Conservation (phyloP, 2,888 invertebrate species). For the Sesia apiformis region DNA sequence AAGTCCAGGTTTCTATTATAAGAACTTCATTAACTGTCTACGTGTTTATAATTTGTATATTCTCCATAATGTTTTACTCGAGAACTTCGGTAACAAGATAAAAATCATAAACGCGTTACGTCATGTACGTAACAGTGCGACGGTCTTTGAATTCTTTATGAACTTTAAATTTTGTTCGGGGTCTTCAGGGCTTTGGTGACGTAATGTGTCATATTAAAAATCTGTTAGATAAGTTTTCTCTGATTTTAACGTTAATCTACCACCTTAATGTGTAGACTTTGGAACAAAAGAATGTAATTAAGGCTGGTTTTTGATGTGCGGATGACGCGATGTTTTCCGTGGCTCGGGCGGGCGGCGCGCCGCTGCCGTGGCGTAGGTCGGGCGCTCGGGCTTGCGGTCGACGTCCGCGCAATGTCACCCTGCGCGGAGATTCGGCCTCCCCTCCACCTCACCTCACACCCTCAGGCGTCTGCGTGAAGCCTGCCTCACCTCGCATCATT, state of each 20-base stretch:
- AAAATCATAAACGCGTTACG: slow-evolving; percentile 28
- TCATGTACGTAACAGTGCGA: slow-evolving; percentile 31
- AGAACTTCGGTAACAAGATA: slow-evolving; percentile 23
- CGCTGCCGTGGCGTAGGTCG: slow-evolving; percentile 59
- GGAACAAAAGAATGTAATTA: slow-evolving; percentile 8
- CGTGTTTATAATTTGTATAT: too few species aligned
- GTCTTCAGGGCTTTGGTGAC: background rate
- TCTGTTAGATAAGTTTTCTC: too few species aligned
- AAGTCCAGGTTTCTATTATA: too few species aligned
- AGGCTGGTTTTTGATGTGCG: slow-evolving; percentile 17
- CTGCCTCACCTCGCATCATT: slow-evolving; percentile 36
- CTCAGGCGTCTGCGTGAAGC: slow-evolving; percentile 21
- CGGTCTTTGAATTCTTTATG: slow-evolving; percentile 20
- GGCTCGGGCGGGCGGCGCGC: slow-evolving; percentile 27
- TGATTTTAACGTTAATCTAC: too few species aligned
- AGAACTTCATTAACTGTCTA: too few species aligned
- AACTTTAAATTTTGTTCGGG: slow-evolving; percentile 14
- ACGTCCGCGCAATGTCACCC: slow-evolving; percentile 68
- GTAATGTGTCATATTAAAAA: background rate
- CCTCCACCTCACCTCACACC: slow-evolving; percentile 14
- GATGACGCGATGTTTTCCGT: slow-evolving; percentile 37
- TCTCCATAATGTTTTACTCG: background rate
- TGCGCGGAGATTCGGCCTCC: slow-evolving; percentile 29
- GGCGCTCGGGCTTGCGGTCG: slow-evolving; percentile 45
- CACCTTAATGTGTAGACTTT: background rate